phyloP scores from a whole-genome alignment of 1,140 invertebrate species.

The Antheraea pernyi region DNA sequence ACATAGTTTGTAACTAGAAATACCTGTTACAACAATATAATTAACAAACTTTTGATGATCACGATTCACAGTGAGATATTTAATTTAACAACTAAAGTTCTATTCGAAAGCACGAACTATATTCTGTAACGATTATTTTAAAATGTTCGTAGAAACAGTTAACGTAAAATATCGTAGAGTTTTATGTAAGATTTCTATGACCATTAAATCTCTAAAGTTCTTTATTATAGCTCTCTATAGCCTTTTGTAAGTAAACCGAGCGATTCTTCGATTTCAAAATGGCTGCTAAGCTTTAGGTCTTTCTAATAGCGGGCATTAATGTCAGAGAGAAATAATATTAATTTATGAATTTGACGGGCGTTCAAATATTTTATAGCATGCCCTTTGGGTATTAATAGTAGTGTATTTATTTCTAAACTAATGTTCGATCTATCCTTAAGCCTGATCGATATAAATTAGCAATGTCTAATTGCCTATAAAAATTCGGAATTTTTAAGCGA shows the following conservation, averaged over 20 bases:
- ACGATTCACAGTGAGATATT: constrained; percentile 3
- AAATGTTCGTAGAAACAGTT: background rate
- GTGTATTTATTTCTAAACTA: too few relatives aligned
- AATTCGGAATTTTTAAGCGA: background rate
- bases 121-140: background rate
- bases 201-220: background rate
- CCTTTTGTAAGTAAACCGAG: background rate
- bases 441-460: background rate
- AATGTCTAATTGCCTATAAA: too few relatives aligned
- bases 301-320: too few relatives aligned
- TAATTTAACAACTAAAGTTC: background rate
- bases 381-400: too few relatives aligned
- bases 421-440: too few relatives aligned
- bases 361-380: too few relatives aligned
- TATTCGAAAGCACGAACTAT: background rate
- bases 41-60: constrained; percentile 24
- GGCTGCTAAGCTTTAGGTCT: too few relatives aligned
- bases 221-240: background rate
- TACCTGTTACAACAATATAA: constrained; percentile 19
- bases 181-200: background rate
- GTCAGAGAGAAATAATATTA: too few relatives aligned
- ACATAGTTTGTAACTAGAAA: constrained; percentile 6
- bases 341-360: too few relatives aligned
- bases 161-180: background rate
- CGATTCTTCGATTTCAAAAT: too few relatives aligned